Conservation (phyloP, 2,888 invertebrate species). For the Axea sp. region DNA sequence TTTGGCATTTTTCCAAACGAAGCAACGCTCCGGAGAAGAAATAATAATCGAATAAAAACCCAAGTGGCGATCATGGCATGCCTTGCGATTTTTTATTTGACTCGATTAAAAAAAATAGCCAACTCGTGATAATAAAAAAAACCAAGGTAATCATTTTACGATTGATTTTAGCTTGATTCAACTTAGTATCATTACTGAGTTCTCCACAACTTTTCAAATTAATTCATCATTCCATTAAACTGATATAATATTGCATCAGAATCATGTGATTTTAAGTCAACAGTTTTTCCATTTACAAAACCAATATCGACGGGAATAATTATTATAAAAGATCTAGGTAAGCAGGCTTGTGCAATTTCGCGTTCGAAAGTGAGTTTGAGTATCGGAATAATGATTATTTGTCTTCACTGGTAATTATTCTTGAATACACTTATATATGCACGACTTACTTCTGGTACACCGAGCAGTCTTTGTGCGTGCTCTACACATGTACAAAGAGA, state of each 20-base stretch:
- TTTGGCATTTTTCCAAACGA: constrained; percentile 59
- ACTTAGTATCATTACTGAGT: background rate
- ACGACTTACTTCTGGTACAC: constrained; percentile 40
- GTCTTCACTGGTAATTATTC: constrained; percentile 40
- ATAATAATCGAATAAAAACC: constrained; percentile 62
- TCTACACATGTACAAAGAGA: constrained; percentile 46
- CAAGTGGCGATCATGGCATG: constrained; percentile 41
- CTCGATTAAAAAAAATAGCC: constrained; percentile 39
- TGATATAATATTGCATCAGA: constrained; percentile 13
- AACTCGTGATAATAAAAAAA: background rate
- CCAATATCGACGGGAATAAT: too few species aligned
- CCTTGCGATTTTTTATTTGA: constrained; percentile 35
- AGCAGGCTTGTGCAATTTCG: too few species aligned
- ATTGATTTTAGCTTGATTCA: background rate
- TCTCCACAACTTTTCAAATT: background rate
- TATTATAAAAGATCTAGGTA: too few species aligned
- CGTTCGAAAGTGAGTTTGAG: background rate
- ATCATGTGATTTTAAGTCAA: background rate
- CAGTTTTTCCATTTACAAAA: too few species aligned
- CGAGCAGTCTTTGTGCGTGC: constrained; percentile 43
- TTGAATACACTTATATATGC: constrained; percentile 32
- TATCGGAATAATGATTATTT: constrained; percentile 9
- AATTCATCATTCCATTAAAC: constrained; percentile 6
- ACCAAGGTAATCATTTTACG: background rate
- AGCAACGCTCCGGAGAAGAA: constrained; percentile 45